phyloP scores from a whole-genome alignment of 2,113 vertebrate species.

The Tylochromis polylepis region DNA sequence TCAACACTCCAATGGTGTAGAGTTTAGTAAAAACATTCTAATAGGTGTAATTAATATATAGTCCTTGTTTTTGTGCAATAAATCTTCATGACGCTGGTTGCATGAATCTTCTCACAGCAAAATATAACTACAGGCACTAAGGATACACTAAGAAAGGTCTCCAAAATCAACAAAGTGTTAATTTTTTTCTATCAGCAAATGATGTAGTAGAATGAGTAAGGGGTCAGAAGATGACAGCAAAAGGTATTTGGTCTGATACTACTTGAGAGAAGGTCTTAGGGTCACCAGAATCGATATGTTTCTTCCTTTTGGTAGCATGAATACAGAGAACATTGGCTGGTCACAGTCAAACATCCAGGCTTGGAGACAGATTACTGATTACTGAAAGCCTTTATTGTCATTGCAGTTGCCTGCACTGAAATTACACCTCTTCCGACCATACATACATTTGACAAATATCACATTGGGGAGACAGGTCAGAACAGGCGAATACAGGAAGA shows the following conservation, averaged over 20 bases:
- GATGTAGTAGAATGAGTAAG: neutral
- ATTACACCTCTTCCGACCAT: too few relatives aligned
- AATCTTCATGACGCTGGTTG: neutral
- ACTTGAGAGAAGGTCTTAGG: neutral
- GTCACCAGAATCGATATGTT: slow-evolving; percentile 12
- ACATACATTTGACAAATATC: too few relatives aligned
- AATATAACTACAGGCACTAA: neutral
- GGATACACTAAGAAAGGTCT: neutral
- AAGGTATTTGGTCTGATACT: neutral
- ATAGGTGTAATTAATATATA: neutral
- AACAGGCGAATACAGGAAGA: too few relatives aligned
- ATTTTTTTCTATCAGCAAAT: neutral
- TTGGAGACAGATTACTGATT: neutral
- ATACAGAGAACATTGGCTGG: neutral
- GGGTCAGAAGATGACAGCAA: neutral
- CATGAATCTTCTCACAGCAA: neutral
- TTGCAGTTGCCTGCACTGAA: too few relatives aligned
- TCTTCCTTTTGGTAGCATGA: neutral
- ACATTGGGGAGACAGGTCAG: too few relatives aligned
- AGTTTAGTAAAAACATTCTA: neutral
- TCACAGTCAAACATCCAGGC: neutral
- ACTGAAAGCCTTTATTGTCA: too few relatives aligned
- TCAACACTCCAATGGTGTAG: neutral
- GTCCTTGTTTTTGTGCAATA: neutral
- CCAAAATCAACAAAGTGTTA: neutral